Evolutionary conservation across 1,140 invertebrate species (phyloP), one percentile per base, ranked within the genome.

Genomic region (Chironomus striatipennis): DNA sequence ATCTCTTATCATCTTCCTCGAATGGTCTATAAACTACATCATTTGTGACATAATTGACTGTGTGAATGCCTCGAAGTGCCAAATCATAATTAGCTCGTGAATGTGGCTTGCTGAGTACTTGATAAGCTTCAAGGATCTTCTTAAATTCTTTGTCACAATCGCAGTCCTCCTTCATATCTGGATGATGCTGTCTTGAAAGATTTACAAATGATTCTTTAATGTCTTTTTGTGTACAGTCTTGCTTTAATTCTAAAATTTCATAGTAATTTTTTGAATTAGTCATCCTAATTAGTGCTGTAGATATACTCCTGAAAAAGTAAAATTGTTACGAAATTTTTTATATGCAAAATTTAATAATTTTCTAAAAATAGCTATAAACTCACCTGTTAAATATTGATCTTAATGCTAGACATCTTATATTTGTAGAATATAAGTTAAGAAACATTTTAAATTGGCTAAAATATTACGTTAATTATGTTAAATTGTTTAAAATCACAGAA

Each of bases 111-210:
- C 86, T 84, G 8, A 90, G 80, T 0, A 87, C 83, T 75, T 83
- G 85, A 77, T 90, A 90, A 1, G 89, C 89, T 79, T 90, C 88
- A 24, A 87, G 86, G 65, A 90, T 84, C 73, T 82, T 82, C 0
- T 90, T 84, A 84, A 90, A 90, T 0, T 78, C 75, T 2, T 78
- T 79, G 0, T 85, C 85, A 72, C 83, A 83, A 20, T 77, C 78
- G 12, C 79, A 80, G 79, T 86, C 84, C 77, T 84, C 84, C 34
- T 86, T 86, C 57, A 84, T 84, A 79, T 90, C 89, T 67, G 89
- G 88, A 80, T 90, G 88, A 75, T 85, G 85, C 85, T 86, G 79
- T 81, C 87, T 88, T 42, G 86, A 87, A 76, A 87, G 81, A 75
- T 82, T 79, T 15, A 88, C 84, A 74, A 85, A 88, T 8, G 86